Conservation (phyloP, 2,888 invertebrate genomes). For the Acronicta psi region DNA sequence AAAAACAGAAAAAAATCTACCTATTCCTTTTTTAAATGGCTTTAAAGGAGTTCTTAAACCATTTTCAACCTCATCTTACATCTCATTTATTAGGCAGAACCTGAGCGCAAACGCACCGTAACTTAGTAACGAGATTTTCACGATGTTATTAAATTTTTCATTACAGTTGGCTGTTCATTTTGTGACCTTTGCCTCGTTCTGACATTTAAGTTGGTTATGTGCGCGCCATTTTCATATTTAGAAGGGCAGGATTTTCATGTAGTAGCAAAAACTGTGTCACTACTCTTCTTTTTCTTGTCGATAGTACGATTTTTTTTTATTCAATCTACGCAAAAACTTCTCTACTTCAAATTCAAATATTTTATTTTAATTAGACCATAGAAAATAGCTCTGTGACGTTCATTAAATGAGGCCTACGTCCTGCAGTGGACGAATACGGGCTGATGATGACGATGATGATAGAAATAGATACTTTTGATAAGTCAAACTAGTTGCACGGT, state of each 20-base stretch:
- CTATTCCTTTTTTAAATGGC: neutral
- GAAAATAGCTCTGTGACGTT: too few relatives aligned
- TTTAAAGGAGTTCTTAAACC: slow-evolving; percentile 7
- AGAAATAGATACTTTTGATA: too few relatives aligned
- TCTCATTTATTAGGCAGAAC: slow-evolving; percentile 10
- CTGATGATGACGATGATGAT: too few relatives aligned
- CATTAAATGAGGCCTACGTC: too few relatives aligned
- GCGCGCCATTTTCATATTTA: slow-evolving; percentile 22
- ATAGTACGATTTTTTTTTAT: too few relatives aligned
- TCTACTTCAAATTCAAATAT: too few relatives aligned
- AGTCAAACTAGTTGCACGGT: too few relatives aligned
- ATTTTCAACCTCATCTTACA: slow-evolving; percentile 11
- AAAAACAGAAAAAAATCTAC: neutral
- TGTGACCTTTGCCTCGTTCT: slow-evolving; percentile 35
- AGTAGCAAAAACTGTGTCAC: neutral
- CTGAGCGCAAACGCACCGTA: slow-evolving; percentile 27
- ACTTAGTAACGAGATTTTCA: slow-evolving; percentile 38
- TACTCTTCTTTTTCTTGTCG: too few relatives aligned
- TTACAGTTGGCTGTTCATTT: slow-evolving; percentile 27
- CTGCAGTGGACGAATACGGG: too few relatives aligned
- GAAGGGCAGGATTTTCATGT: slow-evolving; percentile 26
- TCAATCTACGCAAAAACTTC: too few relatives aligned
- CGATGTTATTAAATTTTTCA: slow-evolving; percentile 52
- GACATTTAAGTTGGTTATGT: slow-evolving; percentile 26
- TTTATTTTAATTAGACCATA: too few relatives aligned